Conservation (phyloP, 1,140 invertebrate species). For the Pseudoatta argentina region DNA sequence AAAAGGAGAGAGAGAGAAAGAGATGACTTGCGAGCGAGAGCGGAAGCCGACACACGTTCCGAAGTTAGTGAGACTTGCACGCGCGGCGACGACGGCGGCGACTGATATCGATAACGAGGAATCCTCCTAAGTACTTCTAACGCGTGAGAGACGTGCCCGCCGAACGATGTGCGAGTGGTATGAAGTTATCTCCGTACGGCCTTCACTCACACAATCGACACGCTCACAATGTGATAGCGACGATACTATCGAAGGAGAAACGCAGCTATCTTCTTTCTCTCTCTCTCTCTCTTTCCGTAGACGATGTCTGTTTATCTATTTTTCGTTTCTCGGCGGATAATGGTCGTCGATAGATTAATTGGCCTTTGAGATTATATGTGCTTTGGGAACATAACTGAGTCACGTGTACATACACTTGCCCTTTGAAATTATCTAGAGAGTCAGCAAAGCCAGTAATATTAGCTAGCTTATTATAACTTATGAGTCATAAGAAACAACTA, state of each 20-base stretch:
- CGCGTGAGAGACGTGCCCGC: slow-evolving; percentile 9
- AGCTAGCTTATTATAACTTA: no score
- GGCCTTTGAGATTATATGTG: not conserved
- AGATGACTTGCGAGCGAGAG: not conserved
- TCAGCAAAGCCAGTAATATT: not conserved
- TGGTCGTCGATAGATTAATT: not conserved
- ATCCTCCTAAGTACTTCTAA: not conserved
- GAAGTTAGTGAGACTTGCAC: slow-evolving; percentile 9
- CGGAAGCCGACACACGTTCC: not conserved
- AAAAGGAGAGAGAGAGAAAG: not conserved
- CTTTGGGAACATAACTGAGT: not conserved
- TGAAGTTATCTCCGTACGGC: slow-evolving; percentile 12
- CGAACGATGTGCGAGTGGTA: not conserved
- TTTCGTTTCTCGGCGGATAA: slow-evolving; percentile 48
- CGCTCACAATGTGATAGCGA: slow-evolving; percentile 27
- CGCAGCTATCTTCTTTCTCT: not conserved
- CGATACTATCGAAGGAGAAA: slow-evolving; percentile 24
- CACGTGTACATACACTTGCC: not conserved
- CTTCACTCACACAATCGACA: not conserved
- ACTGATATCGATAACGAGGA: slow-evolving; percentile 40
- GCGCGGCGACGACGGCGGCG: not conserved
- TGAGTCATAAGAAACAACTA: no score
- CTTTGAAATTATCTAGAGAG: not conserved
- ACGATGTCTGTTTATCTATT: slow-evolving; percentile 56
- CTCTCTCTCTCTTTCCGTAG: not conserved